A percentile compares a stretch with the other conserved stretches of the same genome.
Evolutionary conservation across 2,113 vertebrate species (phyloP).

Genomic region (cat (Felis catus)): DNA sequence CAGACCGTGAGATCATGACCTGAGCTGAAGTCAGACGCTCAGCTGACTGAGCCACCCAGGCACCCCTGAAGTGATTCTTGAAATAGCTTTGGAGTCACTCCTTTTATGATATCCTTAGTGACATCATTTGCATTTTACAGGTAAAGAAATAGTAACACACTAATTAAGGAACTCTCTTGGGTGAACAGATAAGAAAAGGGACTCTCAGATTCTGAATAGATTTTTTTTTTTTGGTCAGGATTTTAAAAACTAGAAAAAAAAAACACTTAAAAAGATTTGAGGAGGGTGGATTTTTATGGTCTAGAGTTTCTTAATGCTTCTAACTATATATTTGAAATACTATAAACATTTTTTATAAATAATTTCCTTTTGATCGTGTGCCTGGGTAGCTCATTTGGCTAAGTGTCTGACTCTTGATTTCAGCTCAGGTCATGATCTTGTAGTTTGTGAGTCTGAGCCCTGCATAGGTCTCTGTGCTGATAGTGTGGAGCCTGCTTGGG

Average conservation of each 20-base stretch:
- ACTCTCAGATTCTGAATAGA: neutral
- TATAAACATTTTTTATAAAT: neutral
- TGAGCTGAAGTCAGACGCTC: no score
- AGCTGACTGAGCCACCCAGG: no score
- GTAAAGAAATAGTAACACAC: neutral
- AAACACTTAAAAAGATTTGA: neutral
- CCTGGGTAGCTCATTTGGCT: no score
- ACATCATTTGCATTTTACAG: constrained; percentile 7
- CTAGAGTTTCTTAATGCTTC: constrained; percentile 34
- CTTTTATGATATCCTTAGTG: neutral
- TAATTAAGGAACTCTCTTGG: neutral
- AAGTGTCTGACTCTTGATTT: no score
- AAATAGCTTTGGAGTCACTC: neutral
- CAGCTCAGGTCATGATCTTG: no score
- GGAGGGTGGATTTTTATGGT: neutral
- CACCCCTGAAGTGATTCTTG: neutral
- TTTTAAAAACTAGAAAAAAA: constrained; percentile 40
- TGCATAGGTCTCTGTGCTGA: no score
- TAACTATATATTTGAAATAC: neutral
- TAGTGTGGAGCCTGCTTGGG: no score
- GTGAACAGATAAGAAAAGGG: neutral
- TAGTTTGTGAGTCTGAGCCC: no score
- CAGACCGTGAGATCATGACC: no score
- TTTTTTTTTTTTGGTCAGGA: neutral
- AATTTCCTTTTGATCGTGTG: neutral